Evolutionary conservation across 2,797 vertebrate genomes (phyloP).

Genomic region (Leucoraja ocellata): DNA sequence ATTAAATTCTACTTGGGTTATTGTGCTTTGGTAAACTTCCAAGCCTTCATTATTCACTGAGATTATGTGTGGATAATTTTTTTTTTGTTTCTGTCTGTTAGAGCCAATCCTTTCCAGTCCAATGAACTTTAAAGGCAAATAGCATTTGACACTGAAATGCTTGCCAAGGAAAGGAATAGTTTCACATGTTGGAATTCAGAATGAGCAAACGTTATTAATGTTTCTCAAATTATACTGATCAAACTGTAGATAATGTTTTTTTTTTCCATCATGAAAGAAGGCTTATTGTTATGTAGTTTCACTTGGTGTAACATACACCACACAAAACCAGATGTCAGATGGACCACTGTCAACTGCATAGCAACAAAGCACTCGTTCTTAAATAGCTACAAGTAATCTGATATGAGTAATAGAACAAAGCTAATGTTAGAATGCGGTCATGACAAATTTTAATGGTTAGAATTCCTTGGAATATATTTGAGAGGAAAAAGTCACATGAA

Average conservation of each 20-base stretch:
- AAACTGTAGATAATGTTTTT: neutral
- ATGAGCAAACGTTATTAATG: neutral
- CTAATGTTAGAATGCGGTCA: neutral
- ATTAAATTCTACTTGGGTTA: neutral
- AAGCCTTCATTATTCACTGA: neutral
- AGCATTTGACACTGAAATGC: neutral
- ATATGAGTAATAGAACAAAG: neutral
- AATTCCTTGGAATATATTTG: neutral
- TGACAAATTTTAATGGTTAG: neutral
- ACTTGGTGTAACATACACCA: neutral
- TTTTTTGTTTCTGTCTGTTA: slow-evolving; percentile 4
- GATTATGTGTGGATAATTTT: neutral
- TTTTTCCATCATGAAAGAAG: neutral
- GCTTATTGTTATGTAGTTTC: neutral
- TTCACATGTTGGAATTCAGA: neutral
- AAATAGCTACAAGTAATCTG: slow-evolving; percentile 16
- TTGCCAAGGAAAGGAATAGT: neutral
- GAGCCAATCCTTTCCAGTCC: slow-evolving; percentile 1
- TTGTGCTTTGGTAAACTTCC: neutral
- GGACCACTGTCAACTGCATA: neutral
- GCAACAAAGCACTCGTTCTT: neutral
- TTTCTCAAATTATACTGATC: neutral
- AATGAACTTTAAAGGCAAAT: neutral
- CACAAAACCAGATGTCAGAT: neutral
- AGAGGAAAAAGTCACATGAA: neutral